These are phyloP conservation scores for Paramuricea clavata DNA, from an alignment of 92 coral and sea anemone species.

Conservation along the genomic window DNA sequence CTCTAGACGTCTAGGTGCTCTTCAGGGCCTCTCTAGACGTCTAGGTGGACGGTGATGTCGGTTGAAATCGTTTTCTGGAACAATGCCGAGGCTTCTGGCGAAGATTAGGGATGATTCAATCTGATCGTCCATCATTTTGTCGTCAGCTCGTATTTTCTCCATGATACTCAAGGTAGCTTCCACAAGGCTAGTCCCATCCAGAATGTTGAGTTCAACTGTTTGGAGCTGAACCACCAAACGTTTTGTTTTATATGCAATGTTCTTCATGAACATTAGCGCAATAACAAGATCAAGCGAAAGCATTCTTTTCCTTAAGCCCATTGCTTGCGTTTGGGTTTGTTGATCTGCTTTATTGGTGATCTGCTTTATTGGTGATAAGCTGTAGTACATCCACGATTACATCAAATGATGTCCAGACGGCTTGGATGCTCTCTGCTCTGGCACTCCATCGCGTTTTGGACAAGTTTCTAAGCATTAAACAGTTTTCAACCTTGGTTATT, in stretches of 20 bases:
- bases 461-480: neutral
- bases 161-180: constrained; percentile 12
- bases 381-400: neutral
- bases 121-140: no score
- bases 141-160: constrained; percentile 29
- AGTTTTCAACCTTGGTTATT: no score
- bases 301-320: no score
- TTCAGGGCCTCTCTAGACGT: no score
- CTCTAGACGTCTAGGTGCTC: constrained; percentile 30
- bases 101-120: constrained; percentile 22
- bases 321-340: constrained; percentile 13
- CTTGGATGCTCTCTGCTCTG: no score
- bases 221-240: constrained; percentile 8
- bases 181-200: neutral
- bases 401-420: no score
- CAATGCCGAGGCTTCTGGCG: constrained; percentile 5
- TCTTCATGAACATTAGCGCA: no score
- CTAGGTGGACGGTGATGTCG: constrained; percentile 28
- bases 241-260: no score
- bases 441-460: constrained; percentile 16
- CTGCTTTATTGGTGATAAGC: neutral
- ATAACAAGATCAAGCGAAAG: no score
- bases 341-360: no score
- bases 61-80: neutral
- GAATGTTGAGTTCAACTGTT: neutral